Evolutionary conservation across 1,140 invertebrate genomes (phyloP), one percentile per base, ranked within the genome.

Genomic region (Trichonephila clavipes): DNA sequence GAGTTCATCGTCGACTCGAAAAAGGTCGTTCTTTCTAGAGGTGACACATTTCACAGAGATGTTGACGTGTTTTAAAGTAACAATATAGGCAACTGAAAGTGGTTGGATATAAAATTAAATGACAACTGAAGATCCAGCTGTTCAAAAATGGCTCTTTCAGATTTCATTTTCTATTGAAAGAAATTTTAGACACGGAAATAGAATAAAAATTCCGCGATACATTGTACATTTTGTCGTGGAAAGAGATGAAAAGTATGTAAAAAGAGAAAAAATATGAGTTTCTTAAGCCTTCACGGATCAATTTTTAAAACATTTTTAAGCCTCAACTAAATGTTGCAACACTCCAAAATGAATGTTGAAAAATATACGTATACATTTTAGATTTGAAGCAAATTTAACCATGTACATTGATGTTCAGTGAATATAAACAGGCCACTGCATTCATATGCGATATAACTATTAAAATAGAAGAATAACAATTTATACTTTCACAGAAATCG

Each of bases 41-140:
- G 77, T 91, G 90, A 91, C 77, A 91, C 58, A 83, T 64, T 91
- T 66, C 62, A 59, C 24, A 44, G 62, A 66, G 82, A 85, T 92
- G 69, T 90, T 90, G 90, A 92, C 90, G 40, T 64, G 90, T 92
- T 92, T 92, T 83, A 61, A 92, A 92, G 90, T 92, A 92, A 92
- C 81, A 92, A 66, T 85, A 59, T 21, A 58, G 40, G 88, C 40
- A 92, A 83, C 82, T 92, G 77, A 92, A 92, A 92, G 82, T 90
- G 66, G 81, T 92, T 64, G 81, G 77, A 92, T 64, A 85, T 66
- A 92, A 92, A 92, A 92, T 85, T 85, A 92, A 92, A 92, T 92
- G 90, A 92, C 82, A 85, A 85, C 61, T 92, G 90, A 85, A 85
- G 90, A 90, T 40, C 81, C 90, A 92, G 90, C 66, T 92, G 90